These are phyloP conservation scores for Campopleginae sp. DNA, from an alignment of 2,888 invertebrate species.

Conservation along the genomic window DNA sequence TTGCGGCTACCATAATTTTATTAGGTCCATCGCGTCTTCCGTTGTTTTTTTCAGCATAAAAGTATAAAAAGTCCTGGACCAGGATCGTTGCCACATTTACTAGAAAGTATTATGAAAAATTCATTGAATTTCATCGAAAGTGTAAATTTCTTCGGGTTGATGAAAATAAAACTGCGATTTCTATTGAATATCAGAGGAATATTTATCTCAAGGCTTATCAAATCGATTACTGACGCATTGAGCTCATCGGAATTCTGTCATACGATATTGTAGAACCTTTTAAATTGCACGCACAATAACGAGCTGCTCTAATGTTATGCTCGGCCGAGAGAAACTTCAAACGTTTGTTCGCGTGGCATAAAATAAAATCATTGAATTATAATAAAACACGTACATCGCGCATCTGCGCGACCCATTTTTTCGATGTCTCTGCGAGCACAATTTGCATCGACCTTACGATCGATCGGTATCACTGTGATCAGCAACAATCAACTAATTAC, in stretches of 20 bases:
- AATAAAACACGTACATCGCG: neutral
- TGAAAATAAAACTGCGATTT: neutral
- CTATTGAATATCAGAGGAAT: neutral
- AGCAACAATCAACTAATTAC: constrained; percentile 45
- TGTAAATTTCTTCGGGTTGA: neutral
- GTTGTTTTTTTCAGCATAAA: constrained; percentile 27
- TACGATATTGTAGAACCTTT: constrained; percentile 3
- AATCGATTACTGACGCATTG: neutral
- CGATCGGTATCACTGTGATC: constrained; percentile 52
- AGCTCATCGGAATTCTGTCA: neutral
- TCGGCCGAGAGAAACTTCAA: constrained; percentile 30
- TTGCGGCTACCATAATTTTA: constrained; percentile 66
- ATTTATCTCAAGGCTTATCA: neutral
- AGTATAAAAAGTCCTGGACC: neutral
- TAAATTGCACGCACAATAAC: constrained; percentile 7
- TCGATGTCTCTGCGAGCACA: constrained; percentile 5
- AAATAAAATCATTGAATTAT: constrained; percentile 36
- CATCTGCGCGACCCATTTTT: constrained; percentile 25
- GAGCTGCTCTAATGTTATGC: constrained; percentile 63
- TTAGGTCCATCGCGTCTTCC: constrained; percentile 68
- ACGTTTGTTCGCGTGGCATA: constrained; percentile 40
- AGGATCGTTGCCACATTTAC: neutral
- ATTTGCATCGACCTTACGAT: constrained; percentile 58
- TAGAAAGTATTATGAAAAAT: neutral
- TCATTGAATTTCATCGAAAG: neutral